Evolutionary conservation across 2,797 vertebrate genomes (phyloP), one percentile per base, ranked within the genome.

Genomic region (Pelochelys cantorii): DNA sequence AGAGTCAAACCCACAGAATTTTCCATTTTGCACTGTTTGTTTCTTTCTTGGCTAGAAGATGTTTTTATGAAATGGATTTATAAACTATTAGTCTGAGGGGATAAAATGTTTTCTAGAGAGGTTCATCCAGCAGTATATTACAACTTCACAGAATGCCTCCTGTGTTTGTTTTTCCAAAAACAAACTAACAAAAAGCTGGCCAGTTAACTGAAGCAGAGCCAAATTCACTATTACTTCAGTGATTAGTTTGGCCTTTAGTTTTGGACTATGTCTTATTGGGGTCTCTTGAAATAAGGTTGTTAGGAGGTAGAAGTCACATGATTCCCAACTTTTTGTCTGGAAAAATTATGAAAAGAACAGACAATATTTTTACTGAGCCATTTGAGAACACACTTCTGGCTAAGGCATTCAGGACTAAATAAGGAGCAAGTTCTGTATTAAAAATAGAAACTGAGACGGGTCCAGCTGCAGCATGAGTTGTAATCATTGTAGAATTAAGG

Each of bases 361-460:
- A 83, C 93, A 95, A 83, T 90, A 88, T 95, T 96, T 94, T 97
- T 93, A 94, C 90, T 88, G 92, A 97, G 95, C 90, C 96, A 95
- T 93, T 71, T 95, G 90, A 97, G 95, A 97, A 90, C 88, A 96
- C 92, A 94, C 79, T 96, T 96, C 96, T 98, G 95, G 93, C 96
- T 96, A 90, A 90, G 97, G 97, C 97, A 96, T 96, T 94, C 88
- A 95, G 95, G 94, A 95, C 95, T 98, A 97, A 97, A 95, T 97
- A 97, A 94, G 94, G 97, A 97, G 88, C 88, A 94, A 98, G 90
- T 96, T 94, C 93, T 89, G 83, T 93, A 88, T 97, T 98, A 98
- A 98, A 98, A 96, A 97, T 98, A 98, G 97, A 96, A 90, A 60
- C 42, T 83, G 93, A 93, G 93, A 65, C 95, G 94, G 89, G 81